A percentile compares a stretch with the other conserved stretches of the same genome.
These are phyloP conservation scores for Oncopodura yosiiana DNA, from an alignment of 1,140 invertebrate genomes.

Conservation along the genomic window DNA sequence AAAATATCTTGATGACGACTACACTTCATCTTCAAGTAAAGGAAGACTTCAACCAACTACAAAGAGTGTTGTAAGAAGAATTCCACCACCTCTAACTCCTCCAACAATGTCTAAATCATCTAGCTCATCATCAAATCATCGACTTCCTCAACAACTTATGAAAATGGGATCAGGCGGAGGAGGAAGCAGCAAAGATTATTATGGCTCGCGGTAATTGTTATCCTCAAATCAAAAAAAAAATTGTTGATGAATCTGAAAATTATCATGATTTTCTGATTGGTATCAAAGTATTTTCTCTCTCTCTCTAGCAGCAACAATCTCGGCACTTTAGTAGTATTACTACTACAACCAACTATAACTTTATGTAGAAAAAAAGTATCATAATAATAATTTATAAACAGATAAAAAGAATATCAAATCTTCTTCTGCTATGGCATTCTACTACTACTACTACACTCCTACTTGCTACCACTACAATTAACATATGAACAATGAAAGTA, in stretches of 20 bases:
- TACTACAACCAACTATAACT: background rate
- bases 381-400: background rate
- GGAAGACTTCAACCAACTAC: constrained; percentile 14
- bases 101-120: constrained; percentile 7
- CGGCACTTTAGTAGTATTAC: background rate
- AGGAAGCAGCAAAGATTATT: constrained; percentile 23
- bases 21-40: constrained; percentile 8
- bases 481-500: no score
- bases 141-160: constrained; percentile 23
- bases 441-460: no score
- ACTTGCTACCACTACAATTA: no score
- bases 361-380: background rate
- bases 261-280: no score
- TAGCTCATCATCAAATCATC: constrained; percentile 10
- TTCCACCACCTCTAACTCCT: constrained; percentile 24
- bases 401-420: no score
- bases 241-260: no score
- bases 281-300: no score
- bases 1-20: constrained; percentile 12
- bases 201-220: constrained; percentile 31
- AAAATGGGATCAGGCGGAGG: constrained; percentile 15
- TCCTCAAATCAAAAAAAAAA: constrained; percentile 13
- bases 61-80: constrained; percentile 24
- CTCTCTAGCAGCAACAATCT: background rate
- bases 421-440: no score